Evolutionary conservation across 2,113 vertebrate genomes (phyloP).

Genomic region (Pholis gunnellus): DNA sequence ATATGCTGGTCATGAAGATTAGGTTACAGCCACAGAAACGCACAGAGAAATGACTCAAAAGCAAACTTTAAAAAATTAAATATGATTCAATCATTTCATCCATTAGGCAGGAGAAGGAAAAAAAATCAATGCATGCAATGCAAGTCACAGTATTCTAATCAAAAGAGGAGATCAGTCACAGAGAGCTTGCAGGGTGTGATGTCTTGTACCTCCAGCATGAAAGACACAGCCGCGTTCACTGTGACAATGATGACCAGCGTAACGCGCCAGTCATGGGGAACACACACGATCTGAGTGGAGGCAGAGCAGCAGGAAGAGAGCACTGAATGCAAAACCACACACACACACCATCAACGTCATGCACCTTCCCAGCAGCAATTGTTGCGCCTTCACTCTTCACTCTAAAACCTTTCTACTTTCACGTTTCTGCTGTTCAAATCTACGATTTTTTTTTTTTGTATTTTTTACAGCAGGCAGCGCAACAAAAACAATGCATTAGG

Average conservation of each 20-base stretch:
- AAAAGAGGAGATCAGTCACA: slow-evolving; percentile 13
- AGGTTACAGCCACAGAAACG: slow-evolving; percentile 45
- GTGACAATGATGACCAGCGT: slow-evolving; percentile 88
- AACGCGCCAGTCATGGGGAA: slow-evolving; percentile 92
- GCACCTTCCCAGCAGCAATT: neutral
- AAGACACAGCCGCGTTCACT: slow-evolving; percentile 86
- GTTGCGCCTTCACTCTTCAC: neutral
- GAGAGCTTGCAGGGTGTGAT: slow-evolving; percentile 1
- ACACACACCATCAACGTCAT: neutral
- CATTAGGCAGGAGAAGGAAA: neutral
- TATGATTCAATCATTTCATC: slow-evolving; percentile 29
- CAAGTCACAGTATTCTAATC: slow-evolving; percentile 16
- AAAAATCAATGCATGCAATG: slow-evolving; percentile 33
- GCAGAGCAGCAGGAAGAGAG: slow-evolving; percentile 10
- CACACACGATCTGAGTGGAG: slow-evolving; percentile 89
- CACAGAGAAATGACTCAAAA: slow-evolving; percentile 30
- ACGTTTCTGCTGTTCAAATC: neutral
- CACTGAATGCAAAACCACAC: neutral
- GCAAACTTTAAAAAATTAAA: neutral
- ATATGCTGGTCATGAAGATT: slow-evolving; percentile 74
- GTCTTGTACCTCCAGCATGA: slow-evolving; percentile 90
- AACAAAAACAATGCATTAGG: neutral
- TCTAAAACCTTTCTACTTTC: neutral
- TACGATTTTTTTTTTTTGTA: too few species aligned
- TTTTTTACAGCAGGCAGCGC: neutral